These are phyloP conservation scores for Paramormyrops kingsleyae DNA, from an alignment of 2,113 vertebrate species.

Conservation along the genomic window DNA sequence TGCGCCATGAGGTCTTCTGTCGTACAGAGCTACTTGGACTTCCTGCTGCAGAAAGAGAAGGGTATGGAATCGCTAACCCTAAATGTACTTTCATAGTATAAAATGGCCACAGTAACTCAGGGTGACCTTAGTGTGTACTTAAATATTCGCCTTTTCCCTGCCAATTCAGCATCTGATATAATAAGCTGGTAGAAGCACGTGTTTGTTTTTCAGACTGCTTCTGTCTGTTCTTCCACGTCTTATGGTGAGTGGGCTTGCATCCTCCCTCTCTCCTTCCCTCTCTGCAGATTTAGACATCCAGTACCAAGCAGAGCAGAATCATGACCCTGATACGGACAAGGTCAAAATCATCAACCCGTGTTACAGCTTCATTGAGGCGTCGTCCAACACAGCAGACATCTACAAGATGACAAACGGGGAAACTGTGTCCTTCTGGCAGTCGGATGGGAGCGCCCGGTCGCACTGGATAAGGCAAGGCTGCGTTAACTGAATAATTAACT, in stretches of 20 bases:
- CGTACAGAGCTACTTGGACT: conserved; percentile 80
- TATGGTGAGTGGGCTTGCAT: background rate
- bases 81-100: background rate
- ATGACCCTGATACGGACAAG: conserved; percentile 76
- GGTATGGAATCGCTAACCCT: conserved; percentile 51
- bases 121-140: background rate
- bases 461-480: conserved; percentile 87
- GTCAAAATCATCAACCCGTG: conserved; percentile 87
- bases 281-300: conserved; percentile 65
- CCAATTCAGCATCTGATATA: background rate
- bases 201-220: background rate
- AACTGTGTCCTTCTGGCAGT: conserved; percentile 91
- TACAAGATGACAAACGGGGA: conserved; percentile 94
- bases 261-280: background rate
- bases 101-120: background rate
- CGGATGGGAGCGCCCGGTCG: conserved; percentile 87
- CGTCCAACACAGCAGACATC: conserved; percentile 80
- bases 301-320: conserved; percentile 68
- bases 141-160: background rate
- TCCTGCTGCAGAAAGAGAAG: conserved; percentile 82
- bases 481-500: background rate
- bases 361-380: conserved; percentile 84
- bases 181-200: background rate
- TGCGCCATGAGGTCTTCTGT: conserved; percentile 88
- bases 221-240: background rate